Evolutionary conservation across 2,888 invertebrate species (phyloP).

Genomic region (Hedya salicella): DNA sequence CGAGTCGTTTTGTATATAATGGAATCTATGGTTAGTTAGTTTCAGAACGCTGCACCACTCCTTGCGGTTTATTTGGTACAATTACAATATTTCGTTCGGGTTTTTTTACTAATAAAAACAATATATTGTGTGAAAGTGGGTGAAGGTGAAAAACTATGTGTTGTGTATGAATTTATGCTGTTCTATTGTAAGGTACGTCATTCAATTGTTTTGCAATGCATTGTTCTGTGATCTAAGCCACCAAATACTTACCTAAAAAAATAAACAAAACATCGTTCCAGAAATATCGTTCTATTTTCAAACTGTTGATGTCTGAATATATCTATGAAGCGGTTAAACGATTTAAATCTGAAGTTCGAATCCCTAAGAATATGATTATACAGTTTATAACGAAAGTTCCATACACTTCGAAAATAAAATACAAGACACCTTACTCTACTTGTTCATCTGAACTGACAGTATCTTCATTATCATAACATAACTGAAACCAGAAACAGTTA

Average conservation of each 20-base stretch:
- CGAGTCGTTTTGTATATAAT: conserved; percentile 22
- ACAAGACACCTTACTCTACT: no score
- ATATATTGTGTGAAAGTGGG: conserved; percentile 9
- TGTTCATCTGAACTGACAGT: no score
- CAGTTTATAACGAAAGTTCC: no score
- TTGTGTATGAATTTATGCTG: not conserved
- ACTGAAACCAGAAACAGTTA: no score
- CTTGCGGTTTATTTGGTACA: conserved; percentile 53
- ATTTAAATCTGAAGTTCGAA: not conserved
- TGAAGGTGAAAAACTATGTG: conserved; percentile 22
- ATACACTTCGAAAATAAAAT: no score
- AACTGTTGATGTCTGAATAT: conserved; percentile 2
- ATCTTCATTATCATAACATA: no score
- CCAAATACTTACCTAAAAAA: conserved; percentile 17
- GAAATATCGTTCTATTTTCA: conserved; percentile 28
- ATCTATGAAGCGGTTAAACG: no score
- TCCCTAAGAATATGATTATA: not conserved
- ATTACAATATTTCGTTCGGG: not conserved
- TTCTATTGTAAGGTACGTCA: conserved; percentile 22
- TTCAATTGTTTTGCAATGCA: conserved; percentile 28
- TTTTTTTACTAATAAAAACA: conserved; percentile 5
- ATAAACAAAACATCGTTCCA: conserved; percentile 31
- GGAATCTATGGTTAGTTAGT: conserved; percentile 30
- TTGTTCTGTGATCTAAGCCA: conserved; percentile 19
- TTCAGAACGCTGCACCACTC: conserved; percentile 58